Evolutionary conservation across 2,797 vertebrate species (phyloP).

Genomic region (Arctocebus calabarensis): DNA sequence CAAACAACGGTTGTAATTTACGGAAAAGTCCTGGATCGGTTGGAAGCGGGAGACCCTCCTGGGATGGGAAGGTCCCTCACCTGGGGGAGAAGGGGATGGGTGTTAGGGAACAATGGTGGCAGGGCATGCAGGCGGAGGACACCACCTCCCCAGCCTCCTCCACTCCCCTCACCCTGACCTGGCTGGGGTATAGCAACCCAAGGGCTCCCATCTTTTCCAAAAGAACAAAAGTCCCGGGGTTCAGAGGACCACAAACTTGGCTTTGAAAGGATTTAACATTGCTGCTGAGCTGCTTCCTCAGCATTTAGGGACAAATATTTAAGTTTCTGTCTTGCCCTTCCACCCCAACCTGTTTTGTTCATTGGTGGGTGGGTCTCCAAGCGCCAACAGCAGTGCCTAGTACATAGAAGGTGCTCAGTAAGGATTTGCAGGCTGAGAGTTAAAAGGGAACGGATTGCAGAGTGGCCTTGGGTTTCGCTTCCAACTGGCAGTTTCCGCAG

Average conservation of each 20-base stretch:
- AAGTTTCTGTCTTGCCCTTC: rapidly evolving
- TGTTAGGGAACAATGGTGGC: background rate
- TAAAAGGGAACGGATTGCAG: background rate
- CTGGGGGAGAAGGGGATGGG: slow-evolving; percentile 82
- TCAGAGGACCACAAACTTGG: background rate
- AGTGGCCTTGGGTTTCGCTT: background rate
- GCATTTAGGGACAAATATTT: background rate
- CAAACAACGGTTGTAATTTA: slow-evolving; percentile 81
- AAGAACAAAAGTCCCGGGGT: background rate
- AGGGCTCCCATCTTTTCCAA: background rate
- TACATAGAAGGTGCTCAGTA: background rate
- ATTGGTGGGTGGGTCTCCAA: background rate
- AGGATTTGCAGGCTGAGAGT: background rate
- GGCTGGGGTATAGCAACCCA: background rate
- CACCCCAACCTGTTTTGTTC: background rate
- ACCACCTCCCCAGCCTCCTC: background rate
- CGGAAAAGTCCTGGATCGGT: slow-evolving; percentile 83
- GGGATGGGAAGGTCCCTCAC: slow-evolving; percentile 83
- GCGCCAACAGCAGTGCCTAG: background rate
- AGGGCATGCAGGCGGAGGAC: background rate
- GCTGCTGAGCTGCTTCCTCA: background rate
- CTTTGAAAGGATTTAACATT: background rate
- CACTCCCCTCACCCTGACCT: background rate
- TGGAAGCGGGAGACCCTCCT: slow-evolving; percentile 84
- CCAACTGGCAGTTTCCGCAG: background rate